Evolutionary conservation across 2,888 invertebrate species (phyloP).

Genomic region (Eurois occulta): DNA sequence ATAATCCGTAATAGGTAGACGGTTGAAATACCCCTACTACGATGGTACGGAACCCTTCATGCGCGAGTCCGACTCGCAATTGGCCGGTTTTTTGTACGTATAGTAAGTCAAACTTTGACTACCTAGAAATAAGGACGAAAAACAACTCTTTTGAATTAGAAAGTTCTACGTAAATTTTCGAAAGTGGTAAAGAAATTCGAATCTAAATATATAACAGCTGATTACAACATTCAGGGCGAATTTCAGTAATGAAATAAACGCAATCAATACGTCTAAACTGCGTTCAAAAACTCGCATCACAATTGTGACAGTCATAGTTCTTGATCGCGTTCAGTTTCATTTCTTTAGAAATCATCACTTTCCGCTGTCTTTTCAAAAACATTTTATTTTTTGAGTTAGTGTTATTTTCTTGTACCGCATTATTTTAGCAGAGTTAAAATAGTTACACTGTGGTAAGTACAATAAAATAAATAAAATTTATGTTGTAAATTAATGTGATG

Average conservation of each 20-base stretch:
- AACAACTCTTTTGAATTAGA: not conserved
- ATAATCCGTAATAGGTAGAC: no score
- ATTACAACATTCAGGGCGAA: not conserved
- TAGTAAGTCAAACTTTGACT: not conserved
- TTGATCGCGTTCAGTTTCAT: no score
- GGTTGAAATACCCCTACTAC: no score
- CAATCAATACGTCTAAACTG: not conserved
- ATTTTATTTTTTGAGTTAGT: not conserved
- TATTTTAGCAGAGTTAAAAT: not conserved
- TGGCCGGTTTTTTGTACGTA: no score
- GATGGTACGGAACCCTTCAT: no score
- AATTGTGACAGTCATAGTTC: not conserved
- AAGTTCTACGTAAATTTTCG: constrained; percentile 9
- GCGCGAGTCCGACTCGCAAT: no score
- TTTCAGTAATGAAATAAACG: not conserved
- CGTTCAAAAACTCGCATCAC: not conserved
- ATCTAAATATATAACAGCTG: not conserved
- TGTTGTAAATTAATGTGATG: not conserved
- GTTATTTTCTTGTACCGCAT: no score
- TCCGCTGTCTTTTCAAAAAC: no score
- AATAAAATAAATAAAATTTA: not conserved
- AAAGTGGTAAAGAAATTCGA: constrained; percentile 3
- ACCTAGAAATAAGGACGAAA: not conserved
- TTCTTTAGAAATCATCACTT: no score
- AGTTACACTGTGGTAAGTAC: not conserved